Evolutionary conservation across 2,888 invertebrate species (phyloP).

Genomic region (Acronicta psi): DNA sequence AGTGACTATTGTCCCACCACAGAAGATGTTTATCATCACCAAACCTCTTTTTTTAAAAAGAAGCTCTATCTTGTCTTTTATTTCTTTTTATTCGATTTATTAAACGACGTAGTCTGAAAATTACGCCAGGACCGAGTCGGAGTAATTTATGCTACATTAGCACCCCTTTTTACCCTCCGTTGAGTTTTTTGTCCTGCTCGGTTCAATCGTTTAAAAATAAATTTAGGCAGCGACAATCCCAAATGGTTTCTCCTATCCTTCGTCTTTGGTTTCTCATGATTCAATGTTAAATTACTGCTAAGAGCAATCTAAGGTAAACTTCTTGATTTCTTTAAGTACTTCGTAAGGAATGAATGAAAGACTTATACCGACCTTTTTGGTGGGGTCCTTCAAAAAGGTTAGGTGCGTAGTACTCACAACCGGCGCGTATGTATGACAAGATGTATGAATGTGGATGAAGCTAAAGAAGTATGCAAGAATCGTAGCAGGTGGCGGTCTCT

Average conservation of each 20-base stretch:
- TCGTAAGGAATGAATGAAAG: too few species aligned
- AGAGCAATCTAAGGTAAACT: too few species aligned
- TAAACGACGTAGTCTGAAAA: slow-evolving; percentile 11
- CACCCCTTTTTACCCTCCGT: slow-evolving; percentile 31
- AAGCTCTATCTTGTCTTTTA: too few species aligned
- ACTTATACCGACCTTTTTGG: too few species aligned
- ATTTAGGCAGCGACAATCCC: slow-evolving; percentile 7
- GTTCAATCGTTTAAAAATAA: slow-evolving; percentile 9
- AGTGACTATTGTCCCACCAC: too few species aligned
- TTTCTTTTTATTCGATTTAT: neutral
- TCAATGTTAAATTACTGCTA: neutral
- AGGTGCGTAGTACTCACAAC: too few species aligned
- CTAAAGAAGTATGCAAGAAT: too few species aligned
- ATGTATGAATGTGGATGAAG: too few species aligned
- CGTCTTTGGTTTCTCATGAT: neutral
- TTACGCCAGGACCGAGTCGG: slow-evolving; percentile 20
- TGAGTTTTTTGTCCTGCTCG: slow-evolving; percentile 10
- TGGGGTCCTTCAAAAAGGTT: too few species aligned
- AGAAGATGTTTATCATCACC: neutral
- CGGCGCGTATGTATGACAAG: too few species aligned
- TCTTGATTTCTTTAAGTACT: too few species aligned
- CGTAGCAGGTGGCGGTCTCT: too few species aligned
- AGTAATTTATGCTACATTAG: slow-evolving; percentile 37
- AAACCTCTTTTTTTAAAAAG: neutral
- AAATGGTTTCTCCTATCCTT: neutral